Conservation (phyloP, 2,888 invertebrate genomes). For the Empis livida region DNA sequence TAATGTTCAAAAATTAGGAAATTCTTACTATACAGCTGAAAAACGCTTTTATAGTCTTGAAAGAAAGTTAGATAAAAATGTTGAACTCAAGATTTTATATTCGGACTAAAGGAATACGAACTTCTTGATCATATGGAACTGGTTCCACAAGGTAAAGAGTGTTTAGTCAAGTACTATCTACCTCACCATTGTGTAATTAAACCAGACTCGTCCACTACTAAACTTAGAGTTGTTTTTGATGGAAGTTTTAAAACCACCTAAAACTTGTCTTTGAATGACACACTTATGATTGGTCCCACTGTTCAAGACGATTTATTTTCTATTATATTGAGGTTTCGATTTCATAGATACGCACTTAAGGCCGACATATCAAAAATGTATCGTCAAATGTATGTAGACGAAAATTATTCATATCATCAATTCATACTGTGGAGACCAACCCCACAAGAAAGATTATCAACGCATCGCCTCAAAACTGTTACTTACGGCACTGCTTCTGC, state of each 20-base stretch:
- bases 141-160: neutral
- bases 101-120: constrained; percentile 10
- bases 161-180: constrained; percentile 7
- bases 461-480: constrained; percentile 7
- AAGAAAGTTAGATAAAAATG: neutral
- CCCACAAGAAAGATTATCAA: constrained; percentile 1
- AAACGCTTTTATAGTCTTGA: neutral
- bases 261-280: constrained; percentile 4
- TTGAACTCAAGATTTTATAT: constrained; percentile 10
- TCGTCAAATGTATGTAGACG: constrained; percentile 11
- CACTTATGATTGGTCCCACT: constrained; percentile 5
- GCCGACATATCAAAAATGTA: constrained; percentile 18
- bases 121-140: constrained; percentile 12
- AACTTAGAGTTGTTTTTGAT: constrained; percentile 5
- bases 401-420: constrained; percentile 9
- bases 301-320: constrained; percentile 8
- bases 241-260: constrained; percentile 5
- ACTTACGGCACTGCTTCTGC: constrained; percentile 10
- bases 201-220: constrained; percentile 2
- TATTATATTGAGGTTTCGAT: constrained; percentile 5
- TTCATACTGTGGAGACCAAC: constrained; percentile 11
- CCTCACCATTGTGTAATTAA: constrained; percentile 13
- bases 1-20: neutral
- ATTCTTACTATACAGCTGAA: neutral
- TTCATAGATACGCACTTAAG: constrained; percentile 8